phyloP scores from a whole-genome alignment of 2,113 vertebrate species.

The Platycercus adscitus region DNA sequence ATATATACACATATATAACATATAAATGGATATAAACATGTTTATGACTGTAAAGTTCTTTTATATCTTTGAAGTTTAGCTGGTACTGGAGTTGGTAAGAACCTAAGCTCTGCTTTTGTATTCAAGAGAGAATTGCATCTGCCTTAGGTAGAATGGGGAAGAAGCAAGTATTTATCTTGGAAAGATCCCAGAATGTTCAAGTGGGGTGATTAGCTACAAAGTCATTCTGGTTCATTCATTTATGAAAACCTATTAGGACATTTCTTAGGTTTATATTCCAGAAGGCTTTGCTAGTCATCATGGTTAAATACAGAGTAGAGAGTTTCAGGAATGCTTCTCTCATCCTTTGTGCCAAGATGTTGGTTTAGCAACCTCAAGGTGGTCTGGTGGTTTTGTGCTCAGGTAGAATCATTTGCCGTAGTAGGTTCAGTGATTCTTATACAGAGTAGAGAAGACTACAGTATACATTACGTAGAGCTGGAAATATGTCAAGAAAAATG shows the following conservation, averaged over 20 bases:
- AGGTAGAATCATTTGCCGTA: not conserved
- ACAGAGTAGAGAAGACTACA: not conserved
- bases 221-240: not conserved
- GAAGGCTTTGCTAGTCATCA: not conserved
- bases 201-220: not conserved
- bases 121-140: not conserved
- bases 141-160: not conserved
- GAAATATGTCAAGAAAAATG: not conserved
- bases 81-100: not conserved
- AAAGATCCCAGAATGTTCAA: not conserved
- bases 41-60: not conserved
- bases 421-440: not conserved
- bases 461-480: not conserved
- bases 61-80: not conserved
- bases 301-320: not conserved
- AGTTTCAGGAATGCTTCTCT: not conserved
- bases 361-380: not conserved
- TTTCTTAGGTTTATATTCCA: not conserved
- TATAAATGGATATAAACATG: not conserved
- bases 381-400: not conserved
- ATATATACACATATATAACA: not conserved
- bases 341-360: not conserved
- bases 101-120: not conserved
- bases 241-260: not conserved
- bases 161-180: not conserved